These are phyloP conservation scores for Aspidapion aeneum DNA, from an alignment of 2,888 invertebrate genomes.

Conservation along the genomic window DNA sequence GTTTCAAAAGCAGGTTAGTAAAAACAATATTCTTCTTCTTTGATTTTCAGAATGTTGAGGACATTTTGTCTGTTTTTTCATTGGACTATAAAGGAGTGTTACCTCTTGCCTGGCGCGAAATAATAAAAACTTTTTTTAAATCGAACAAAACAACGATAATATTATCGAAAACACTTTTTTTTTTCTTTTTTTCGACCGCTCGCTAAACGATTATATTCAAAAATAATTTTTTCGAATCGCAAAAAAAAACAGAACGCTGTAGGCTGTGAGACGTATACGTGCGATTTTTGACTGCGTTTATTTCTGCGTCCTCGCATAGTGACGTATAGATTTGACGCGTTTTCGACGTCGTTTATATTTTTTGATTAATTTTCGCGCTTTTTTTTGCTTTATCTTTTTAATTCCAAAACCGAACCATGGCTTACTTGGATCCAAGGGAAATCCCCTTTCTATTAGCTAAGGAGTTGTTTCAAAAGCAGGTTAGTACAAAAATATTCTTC, in stretches of 20 bases:
- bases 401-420: conserved; percentile 33
- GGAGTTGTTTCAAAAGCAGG: conserved; percentile 78
- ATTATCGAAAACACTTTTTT: conserved; percentile 7
- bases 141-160: conserved; percentile 43
- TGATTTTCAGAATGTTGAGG: too few species aligned
- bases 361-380: too few species aligned
- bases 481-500: conserved; percentile 21
- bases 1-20: conserved; percentile 65
- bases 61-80: too few species aligned
- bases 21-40: not conserved
- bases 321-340: too few species aligned
- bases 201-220: conserved; percentile 12
- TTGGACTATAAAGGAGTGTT: too few species aligned
- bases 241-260: conserved; percentile 1
- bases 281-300: too few species aligned
- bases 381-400: too few species aligned
- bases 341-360: too few species aligned
- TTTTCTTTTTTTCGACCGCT: conserved; percentile 19
- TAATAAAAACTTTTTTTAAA: too few species aligned
- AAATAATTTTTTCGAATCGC: conserved; percentile 18
- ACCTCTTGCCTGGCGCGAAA: too few species aligned
- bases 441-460: conserved; percentile 81
- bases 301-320: too few species aligned
- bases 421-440: conserved; percentile 74
- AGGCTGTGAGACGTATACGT: not conserved